Evolutionary conservation across 2,797 vertebrate genomes (phyloP), one percentile per base, ranked within the genome.

Genomic region (Setipinna tenuifilis): DNA sequence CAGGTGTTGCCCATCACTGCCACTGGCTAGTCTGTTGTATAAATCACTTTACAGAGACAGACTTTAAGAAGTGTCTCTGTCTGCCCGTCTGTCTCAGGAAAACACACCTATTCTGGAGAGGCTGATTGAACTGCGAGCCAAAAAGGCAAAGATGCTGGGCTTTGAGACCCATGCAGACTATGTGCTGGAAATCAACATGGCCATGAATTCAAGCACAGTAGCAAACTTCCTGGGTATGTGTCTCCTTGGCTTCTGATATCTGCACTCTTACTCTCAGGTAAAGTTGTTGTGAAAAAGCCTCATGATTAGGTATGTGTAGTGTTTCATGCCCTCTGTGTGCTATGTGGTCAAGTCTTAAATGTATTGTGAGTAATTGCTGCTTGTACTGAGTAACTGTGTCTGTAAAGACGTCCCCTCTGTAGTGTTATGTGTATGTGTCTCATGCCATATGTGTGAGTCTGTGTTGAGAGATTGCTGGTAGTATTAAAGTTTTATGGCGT

Each of bases 161-260:
- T 98, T 97, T 84, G 94, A 90, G 84, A 97, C 95, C 84, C 96
- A 99, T 75, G 97, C 97, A 23, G 94, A 97, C 92, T 99, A 98
- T 90, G 96, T 98, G 83, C 95, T 99, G 90, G 98, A 98, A 91
- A 91, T 98, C 88, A 99, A 98, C 93, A 98, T 98, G 91, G 98
- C 98, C 4, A 97, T 97, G 94, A 95, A 94, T 84, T 90, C 92
- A 0, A 90, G 88, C 87, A 94, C 90, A 62, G 95, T 96, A 85
- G 91, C 91, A 19, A 86, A 83, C 46, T 96, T 96, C 89, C 93
- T 96, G 84, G 94, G 96, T 96, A 93, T 23, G 90, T 44, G 71
- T 1, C 19, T 16, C 71, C 41, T 78, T 78, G 19, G 71, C 71
- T 7, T 16, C 31, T 71, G 28, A 71, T 35, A 31, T 16, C 12